Evolutionary conservation across 2,888 invertebrate genomes (phyloP), one percentile per base, ranked within the genome.

Genomic region (Lasioglossum pauxillum): DNA sequence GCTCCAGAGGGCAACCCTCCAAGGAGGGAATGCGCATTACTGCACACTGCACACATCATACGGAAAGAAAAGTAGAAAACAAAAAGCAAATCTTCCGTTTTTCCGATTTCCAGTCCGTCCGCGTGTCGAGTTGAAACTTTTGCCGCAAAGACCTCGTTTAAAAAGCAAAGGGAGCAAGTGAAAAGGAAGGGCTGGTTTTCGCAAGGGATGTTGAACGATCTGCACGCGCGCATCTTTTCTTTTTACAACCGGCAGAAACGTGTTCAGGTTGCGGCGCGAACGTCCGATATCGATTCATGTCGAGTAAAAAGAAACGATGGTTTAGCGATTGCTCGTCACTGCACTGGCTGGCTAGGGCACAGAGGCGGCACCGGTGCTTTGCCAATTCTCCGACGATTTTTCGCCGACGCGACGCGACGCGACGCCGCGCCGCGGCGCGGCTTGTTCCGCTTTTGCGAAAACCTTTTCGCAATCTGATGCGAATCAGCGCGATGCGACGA

Each of bases 331-430:
- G 80, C 74, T 85, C 75, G 60, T 57, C 57, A 84, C 79, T 31
- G 53, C 53, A n/a, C n/a, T 23, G 53, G 77, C 38, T 46, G 44
- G 35, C 8, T 35, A 4, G n/a, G 8, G 72, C 73, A 69, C 60
- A 49, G 67, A 74, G 77, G 72, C 41, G n/a, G 23, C 23, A 19
- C 73, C 77, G 57, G 5, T 49, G 80, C 77, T 85, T 85, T 85
- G 85, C 74, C 85, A 85, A 85, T 80, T 85, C 49, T 53, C 49
- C 16, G 35, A 57, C 49, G 44, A 76, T 85, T 85, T 84, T 85
- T 84, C 84, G 75, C 64, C 64, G n/a, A n/a, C 53, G 53, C 23
- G n/a, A n/a, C n/a, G 53, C 23, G n/a, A n/a, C 23, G 64, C 5
- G 31, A n/a, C n/a, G n/a, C n/a, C 60, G 60, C 27, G 49, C 8